Base-by-base conservation (phyloP, 2,888 invertebrate species). In the Andrena marginata region DNA sequence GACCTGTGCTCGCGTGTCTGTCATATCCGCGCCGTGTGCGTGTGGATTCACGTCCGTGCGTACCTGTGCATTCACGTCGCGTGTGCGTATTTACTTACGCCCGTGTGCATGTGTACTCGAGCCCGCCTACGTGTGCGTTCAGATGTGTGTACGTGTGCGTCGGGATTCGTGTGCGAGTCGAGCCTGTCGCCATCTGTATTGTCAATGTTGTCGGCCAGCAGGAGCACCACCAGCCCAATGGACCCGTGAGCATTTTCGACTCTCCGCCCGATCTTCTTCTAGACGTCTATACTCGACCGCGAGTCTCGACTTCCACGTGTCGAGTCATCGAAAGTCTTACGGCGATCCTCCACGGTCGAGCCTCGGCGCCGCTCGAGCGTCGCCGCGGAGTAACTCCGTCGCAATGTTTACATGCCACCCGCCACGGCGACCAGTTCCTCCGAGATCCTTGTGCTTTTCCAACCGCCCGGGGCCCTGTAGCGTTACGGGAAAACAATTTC, bases 191-290 rank as follows among this genome's bases (percentile, higher is more conserved):
- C 96, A 96, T 96, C 97, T 97, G 95, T 96, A 96, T 96, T 97
- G 97, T 97, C 97, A 97, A 97, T 96, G 96, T 96, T 96, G 95
- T 95, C 95, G 95, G 95, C 95, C 81, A 88, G 87, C 86, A 89
- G 89, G 87, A 88, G 87, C 88, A 89, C 82, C 90, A 90, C 87
- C 91, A 92, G 91, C 91, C 92, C 93, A 93, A 94, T 93, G 93
- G 93, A 93, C 93, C 92, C 92, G 92, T 93, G 93, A 93, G 93
- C 93, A 93, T 93, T 93, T 92, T 93, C 87, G 80, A 84, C 78
- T 74, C 82, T 81, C 84, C 83, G 80, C 89, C 84, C 82, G 82
- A 80, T 82, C 68, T 72, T 76, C 82, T 76, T 76, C 72, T 69
- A 82, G 72, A 76, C 81, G 82, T 75, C 51, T 71, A 33, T 82